phyloP scores from a whole-genome alignment of 1,140 invertebrate genomes.

The Littorina saxatilis region DNA sequence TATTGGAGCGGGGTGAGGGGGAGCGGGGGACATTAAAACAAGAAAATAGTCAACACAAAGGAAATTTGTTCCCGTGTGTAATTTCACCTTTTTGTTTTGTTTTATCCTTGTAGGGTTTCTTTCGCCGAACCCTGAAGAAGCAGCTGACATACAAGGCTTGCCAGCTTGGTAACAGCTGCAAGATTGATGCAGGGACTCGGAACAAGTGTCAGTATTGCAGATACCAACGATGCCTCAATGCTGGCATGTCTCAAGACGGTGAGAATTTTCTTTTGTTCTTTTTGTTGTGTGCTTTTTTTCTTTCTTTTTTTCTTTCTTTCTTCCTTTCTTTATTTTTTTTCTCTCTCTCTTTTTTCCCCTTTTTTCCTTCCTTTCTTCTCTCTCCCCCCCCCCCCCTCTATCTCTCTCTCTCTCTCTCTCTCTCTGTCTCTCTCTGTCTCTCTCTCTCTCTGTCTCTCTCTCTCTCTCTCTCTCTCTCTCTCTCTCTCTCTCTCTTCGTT shows the following conservation, averaged over 20 bases:
- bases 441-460: background rate
- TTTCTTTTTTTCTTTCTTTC: background rate
- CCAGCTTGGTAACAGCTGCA: conserved; percentile 94
- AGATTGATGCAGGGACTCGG: conserved; percentile 94
- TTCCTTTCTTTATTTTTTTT: background rate
- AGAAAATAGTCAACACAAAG: no score
- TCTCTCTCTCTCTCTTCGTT: background rate
- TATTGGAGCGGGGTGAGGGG: no score
- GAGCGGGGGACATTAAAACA: no score
- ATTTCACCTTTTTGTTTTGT: background rate
- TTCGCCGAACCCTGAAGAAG: conserved; percentile 92
- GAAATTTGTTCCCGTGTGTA: no score
- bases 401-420: conserved; percentile 21
- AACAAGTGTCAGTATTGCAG: conserved; percentile 98
- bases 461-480: conserved; percentile 3
- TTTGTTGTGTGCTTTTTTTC: no score
- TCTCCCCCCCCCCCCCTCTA: conserved; percentile 36
- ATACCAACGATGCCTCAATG: conserved; percentile 97
- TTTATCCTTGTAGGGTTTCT: conserved; percentile 82
- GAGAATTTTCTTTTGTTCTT: conserved; percentile 31
- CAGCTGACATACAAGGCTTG: conserved; percentile 96
- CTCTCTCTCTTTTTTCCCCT: background rate
- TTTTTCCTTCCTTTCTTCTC: conserved; percentile 24
- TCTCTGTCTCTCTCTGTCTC: background rate
- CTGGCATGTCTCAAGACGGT: conserved; percentile 97